These are phyloP conservation scores for Philaethria dido DNA, from an alignment of 2,888 invertebrate species.

Conservation along the genomic window DNA sequence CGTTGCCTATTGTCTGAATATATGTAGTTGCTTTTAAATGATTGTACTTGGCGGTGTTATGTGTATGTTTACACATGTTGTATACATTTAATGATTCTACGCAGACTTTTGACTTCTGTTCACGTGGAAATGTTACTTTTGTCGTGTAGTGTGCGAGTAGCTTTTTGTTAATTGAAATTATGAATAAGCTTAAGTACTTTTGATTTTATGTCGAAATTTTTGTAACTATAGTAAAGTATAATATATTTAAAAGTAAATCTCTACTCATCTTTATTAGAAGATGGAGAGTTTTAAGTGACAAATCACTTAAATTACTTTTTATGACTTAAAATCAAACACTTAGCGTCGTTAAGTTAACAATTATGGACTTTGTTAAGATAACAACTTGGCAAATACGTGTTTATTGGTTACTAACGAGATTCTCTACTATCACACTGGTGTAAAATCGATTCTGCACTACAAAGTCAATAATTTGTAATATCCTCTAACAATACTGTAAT, in stretches of 20 bases:
- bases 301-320: not conserved
- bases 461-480: too few relatives aligned
- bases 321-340: not conserved
- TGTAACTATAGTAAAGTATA: too few relatives aligned
- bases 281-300: not conserved
- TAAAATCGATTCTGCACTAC: too few relatives aligned
- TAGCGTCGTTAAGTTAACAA: not conserved
- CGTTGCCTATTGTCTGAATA: constrained; percentile 26
- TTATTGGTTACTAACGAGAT: not conserved
- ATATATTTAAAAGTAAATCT: too few relatives aligned
- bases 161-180: not conserved
- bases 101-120: not conserved
- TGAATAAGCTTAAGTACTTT: too few relatives aligned
- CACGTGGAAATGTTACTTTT: not conserved
- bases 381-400: not conserved
- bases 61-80: constrained; percentile 15
- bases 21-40: constrained; percentile 17
- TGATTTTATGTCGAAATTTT: too few relatives aligned
- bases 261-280: too few relatives aligned
- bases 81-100: constrained; percentile 2
- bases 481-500: too few relatives aligned
- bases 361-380: not conserved
- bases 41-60: constrained; percentile 1
- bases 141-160: too few relatives aligned
- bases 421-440: not conserved